Evolutionary conservation across 2,797 vertebrate genomes (phyloP).

Genomic region (Sciurus carolinensis): DNA sequence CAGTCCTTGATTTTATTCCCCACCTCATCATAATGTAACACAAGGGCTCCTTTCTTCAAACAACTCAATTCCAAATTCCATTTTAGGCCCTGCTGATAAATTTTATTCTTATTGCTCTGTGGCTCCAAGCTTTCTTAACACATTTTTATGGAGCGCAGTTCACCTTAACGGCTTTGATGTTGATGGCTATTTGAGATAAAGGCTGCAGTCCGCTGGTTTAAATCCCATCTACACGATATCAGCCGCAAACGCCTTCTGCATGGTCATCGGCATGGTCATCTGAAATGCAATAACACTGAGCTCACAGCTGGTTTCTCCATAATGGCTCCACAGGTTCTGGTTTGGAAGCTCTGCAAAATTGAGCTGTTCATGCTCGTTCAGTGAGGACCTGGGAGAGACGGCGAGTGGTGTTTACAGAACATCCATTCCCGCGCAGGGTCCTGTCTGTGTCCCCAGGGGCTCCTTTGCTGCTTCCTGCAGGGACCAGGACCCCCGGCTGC

Average conservation of each 20-base stretch:
- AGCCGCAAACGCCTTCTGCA: constrained; percentile 28
- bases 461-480: not conserved
- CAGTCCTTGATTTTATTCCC: not conserved
- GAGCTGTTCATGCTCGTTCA: not conserved
- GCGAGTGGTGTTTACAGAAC: not conserved
- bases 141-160: constrained; percentile 66
- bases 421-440: not conserved
- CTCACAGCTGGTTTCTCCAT: not conserved
- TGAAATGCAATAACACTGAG: not conserved
- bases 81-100: constrained; percentile 11
- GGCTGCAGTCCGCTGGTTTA: constrained; percentile 13
- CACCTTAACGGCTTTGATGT: constrained; percentile 60
- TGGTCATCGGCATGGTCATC: constrained; percentile 31
- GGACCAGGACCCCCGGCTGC: no score
- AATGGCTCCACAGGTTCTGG: not conserved
- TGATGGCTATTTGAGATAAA: constrained; percentile 58
- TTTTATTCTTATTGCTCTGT: constrained; percentile 4
- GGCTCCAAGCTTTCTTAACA: constrained; percentile 27
- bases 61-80: not conserved
- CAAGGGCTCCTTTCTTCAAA: not conserved
- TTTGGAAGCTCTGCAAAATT: not conserved
- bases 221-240: constrained; percentile 41
- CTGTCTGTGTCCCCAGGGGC: no score
- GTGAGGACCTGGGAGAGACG: not conserved
- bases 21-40: not conserved